phyloP scores from a whole-genome alignment of 2,888 invertebrate genomes.

The Drosophila demipolita region DNA sequence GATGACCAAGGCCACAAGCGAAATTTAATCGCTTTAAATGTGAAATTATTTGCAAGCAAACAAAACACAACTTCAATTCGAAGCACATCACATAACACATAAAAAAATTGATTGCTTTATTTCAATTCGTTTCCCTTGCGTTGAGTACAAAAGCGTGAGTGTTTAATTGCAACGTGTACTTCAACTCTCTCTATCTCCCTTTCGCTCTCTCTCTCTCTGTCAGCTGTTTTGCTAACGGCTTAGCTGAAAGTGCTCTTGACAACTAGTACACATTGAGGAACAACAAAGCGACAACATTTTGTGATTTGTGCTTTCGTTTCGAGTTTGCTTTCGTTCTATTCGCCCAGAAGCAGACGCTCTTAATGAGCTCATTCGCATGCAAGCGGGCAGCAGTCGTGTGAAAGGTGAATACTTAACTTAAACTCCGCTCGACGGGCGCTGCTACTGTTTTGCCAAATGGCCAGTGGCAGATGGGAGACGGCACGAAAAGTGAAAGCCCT shows the following conservation, averaged over 20 bases:
- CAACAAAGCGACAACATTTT: slow-evolving; percentile 10
- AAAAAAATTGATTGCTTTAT: slow-evolving; percentile 50
- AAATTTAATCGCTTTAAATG: slow-evolving; percentile 80
- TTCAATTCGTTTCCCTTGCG: slow-evolving; percentile 49
- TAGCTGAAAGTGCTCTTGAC: slow-evolving; percentile 23
- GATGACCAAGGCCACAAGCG: slow-evolving; percentile 69
- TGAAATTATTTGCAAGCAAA: slow-evolving; percentile 69
- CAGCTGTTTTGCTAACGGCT: slow-evolving; percentile 28
- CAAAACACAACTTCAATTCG: slow-evolving; percentile 41
- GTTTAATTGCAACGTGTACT: slow-evolving; percentile 69
- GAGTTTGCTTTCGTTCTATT: slow-evolving; percentile 50
- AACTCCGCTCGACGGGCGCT: slow-evolving; percentile 1
- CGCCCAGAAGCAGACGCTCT: slow-evolving; percentile 42
- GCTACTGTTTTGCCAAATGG: slow-evolving; percentile 61
- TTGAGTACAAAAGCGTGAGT: slow-evolving; percentile 63
- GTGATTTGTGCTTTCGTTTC: slow-evolving; percentile 54
- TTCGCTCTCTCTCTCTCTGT: not conserved
- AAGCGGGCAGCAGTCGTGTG: slow-evolving; percentile 40
- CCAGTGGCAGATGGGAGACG: slow-evolving; percentile 13
- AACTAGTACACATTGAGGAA: not conserved
- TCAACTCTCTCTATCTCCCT: not conserved
- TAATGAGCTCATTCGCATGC: slow-evolving; percentile 77
- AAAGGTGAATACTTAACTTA: slow-evolving; percentile 68
- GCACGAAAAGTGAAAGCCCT: slow-evolving; percentile 72
- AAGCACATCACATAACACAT: slow-evolving; percentile 64